Evolutionary conservation across 2,113 vertebrate species (phyloP).

Genomic region (Aspidoscelis tigris): DNA sequence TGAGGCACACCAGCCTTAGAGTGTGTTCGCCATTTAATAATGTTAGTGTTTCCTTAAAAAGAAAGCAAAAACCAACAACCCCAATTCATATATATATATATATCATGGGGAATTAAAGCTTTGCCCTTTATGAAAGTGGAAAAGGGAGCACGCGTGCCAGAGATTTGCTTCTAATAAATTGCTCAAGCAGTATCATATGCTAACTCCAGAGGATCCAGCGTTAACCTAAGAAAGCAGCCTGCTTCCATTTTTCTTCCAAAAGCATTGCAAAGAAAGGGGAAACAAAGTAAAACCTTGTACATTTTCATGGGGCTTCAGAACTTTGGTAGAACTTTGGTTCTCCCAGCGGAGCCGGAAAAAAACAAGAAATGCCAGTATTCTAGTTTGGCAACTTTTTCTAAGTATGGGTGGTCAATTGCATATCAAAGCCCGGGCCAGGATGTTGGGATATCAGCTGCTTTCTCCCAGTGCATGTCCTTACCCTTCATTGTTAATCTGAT

Average conservation of each 20-base stretch:
- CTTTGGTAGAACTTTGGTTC: no score
- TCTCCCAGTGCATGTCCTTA: no score
- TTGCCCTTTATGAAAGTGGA: constrained; percentile 64
- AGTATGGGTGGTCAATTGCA: no score
- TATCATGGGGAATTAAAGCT: constrained; percentile 49
- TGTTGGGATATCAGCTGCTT: no score
- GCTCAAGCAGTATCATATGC: neutral
- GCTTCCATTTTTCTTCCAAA: constrained; percentile 23
- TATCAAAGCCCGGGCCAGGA: no score
- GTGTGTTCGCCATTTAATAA: constrained; percentile 53
- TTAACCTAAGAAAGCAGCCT: neutral
- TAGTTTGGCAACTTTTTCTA: no score
- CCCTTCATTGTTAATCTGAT: no score
- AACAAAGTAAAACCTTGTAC: no score
- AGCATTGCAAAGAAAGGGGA: neutral
- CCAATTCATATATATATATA: constrained; percentile 44
- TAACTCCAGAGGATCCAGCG: neutral
- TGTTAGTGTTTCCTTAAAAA: constrained; percentile 46
- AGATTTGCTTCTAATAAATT: constrained; percentile 46
- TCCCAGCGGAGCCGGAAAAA: no score
- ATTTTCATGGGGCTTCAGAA: no score
- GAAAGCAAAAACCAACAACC: neutral
- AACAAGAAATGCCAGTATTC: no score
- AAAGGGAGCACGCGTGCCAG: constrained; percentile 37
- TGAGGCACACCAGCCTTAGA: constrained; percentile 24